Conservation (phyloP, 2,113 vertebrate genomes). For the Lonchura striata region DNA sequence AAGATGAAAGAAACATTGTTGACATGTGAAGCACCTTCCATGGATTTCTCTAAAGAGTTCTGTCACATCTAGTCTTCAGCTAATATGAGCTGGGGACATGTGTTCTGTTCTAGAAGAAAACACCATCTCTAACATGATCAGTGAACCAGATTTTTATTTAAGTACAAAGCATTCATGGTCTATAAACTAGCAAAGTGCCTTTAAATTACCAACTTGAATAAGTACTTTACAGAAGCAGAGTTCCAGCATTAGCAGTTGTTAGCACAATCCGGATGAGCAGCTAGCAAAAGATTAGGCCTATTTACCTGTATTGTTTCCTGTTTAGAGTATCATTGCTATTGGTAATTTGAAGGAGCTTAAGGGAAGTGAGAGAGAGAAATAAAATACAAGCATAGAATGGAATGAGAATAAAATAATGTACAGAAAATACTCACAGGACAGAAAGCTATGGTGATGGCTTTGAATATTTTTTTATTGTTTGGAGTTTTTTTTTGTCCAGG, state of each 20-base stretch:
- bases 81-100: fast-evolving
- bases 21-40: neutral
- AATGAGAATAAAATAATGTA: neutral
- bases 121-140: neutral
- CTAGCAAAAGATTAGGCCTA: neutral
- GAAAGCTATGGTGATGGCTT: fast-evolving
- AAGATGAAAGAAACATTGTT: neutral
- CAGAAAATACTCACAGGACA: neutral
- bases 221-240: neutral
- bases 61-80: neutral
- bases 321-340: neutral
- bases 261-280: neutral
- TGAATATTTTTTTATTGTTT: neutral
- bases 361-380: neutral
- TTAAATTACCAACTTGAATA: neutral
- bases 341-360: neutral
- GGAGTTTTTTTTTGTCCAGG: neutral
- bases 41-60: neutral
- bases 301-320: neutral
- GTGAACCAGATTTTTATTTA: conserved; percentile 9
- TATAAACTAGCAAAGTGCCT: neutral
- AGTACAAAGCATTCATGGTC: neutral
- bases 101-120: neutral
- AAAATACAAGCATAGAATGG: neutral
- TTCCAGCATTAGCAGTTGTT: neutral